phyloP scores from a whole-genome alignment of 2,797 vertebrate genomes.

The Huso huso region DNA sequence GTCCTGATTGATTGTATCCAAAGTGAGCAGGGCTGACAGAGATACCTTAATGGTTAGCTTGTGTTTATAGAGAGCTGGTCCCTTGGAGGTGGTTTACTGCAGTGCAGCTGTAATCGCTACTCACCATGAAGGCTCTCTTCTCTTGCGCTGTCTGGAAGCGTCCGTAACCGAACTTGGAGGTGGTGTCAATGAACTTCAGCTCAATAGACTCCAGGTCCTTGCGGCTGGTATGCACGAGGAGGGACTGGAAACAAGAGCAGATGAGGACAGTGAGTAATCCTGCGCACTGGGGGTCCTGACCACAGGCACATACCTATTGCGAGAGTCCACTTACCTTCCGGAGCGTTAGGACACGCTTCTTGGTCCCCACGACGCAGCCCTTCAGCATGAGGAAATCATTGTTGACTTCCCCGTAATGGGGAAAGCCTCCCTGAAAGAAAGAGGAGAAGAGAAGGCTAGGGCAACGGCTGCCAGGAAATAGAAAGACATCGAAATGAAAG shows the following conservation, averaged over 20 bases:
- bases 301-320: neutral
- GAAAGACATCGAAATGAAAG: neutral
- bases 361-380: conserved; percentile 79
- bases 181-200: conserved; percentile 92
- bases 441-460: neutral
- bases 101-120: conserved; percentile 16
- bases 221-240: conserved; percentile 72
- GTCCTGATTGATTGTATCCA: no score
- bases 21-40: no score
- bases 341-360: conserved; percentile 82
- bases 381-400: conserved; percentile 90
- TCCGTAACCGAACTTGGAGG: conserved; percentile 86
- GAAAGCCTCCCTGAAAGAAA: conserved; percentile 73
- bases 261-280: neutral
- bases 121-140: conserved; percentile 87
- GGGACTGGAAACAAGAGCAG: conserved; percentile 55
- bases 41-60: no score
- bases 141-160: conserved; percentile 86
- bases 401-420: conserved; percentile 82
- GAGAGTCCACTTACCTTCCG: conserved; percentile 69
- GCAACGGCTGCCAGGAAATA: neutral
- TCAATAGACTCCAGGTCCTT: conserved; percentile 67
- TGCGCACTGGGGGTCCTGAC: neutral
- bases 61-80: no score
- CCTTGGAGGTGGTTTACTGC: no score